Conservation (phyloP, 2,888 invertebrate genomes). For the Rhopalosiphum nymphaeae region DNA sequence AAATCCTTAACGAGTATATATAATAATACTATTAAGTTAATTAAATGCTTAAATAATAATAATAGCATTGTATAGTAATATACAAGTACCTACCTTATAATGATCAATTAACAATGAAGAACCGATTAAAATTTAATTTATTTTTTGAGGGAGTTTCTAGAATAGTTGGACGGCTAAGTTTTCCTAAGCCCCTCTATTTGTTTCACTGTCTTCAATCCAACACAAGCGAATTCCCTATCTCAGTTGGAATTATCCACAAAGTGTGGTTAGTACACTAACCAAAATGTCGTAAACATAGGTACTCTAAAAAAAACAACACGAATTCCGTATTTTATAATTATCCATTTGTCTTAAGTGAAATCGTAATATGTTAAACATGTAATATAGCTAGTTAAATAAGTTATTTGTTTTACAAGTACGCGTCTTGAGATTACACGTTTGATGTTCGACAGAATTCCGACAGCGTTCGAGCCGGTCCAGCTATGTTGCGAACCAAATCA, state of each 20-base stretch:
- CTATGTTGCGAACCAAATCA: background rate
- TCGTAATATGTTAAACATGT: background rate
- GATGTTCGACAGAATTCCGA: background rate
- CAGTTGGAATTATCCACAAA: background rate
- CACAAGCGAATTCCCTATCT: background rate
- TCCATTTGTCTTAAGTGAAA: background rate
- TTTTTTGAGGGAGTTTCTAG: no score
- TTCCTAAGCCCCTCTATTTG: no score
- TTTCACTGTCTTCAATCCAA: background rate
- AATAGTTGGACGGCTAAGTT: no score
- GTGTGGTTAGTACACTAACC: background rate
- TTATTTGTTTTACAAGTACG: background rate
- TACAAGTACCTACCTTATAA: no score
- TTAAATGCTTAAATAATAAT: no score
- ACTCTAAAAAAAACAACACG: background rate
- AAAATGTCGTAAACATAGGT: background rate
- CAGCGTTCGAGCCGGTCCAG: background rate
- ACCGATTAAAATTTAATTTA: no score
- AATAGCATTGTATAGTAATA: no score
- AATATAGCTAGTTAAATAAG: background rate
- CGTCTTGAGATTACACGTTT: background rate
- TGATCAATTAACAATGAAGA: no score
- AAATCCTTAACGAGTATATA: no score
- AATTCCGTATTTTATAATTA: background rate
- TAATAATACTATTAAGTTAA: no score